phyloP scores from a whole-genome alignment of 2,797 vertebrate species.

The Hyperoplus lanceolatus region DNA sequence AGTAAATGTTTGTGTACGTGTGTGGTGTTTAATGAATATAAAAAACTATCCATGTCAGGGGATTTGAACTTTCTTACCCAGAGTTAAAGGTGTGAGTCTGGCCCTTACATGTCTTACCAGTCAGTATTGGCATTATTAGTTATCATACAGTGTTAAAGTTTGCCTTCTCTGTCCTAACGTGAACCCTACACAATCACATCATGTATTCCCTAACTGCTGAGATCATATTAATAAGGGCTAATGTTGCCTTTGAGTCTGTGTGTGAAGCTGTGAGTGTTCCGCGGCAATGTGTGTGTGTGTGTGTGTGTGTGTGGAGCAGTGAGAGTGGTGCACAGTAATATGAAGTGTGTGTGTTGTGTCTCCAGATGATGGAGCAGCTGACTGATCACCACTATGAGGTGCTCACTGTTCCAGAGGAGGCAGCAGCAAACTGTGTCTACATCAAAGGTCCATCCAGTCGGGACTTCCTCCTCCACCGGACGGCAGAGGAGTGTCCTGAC shows the following conservation, averaged over 20 bases:
- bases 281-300: slow-evolving; percentile 9
- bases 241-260: slow-evolving; percentile 25
- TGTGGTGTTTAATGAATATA: not conserved
- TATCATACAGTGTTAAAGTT: not conserved
- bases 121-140: not conserved
- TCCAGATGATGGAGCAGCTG: slow-evolving; percentile 93
- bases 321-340: slow-evolving; percentile 9
- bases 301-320: not conserved
- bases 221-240: slow-evolving; percentile 30
- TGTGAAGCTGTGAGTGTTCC: slow-evolving; percentile 39
- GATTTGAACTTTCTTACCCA: not conserved
- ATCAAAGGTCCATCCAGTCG: slow-evolving; percentile 85
- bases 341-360: slow-evolving; percentile 19
- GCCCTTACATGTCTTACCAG: not conserved
- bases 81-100: too few species aligned
- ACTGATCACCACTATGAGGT: slow-evolving; percentile 93
- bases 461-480: slow-evolving; percentile 90
- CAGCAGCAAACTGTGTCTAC: slow-evolving; percentile 91
- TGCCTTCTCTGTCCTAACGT: not conserved
- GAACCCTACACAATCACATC: slow-evolving; percentile 24
- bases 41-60: too few species aligned
- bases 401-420: slow-evolving; percentile 89
- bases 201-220: slow-evolving; percentile 19
- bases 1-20: not conserved
- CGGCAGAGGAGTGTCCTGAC: slow-evolving; percentile 89